Evolutionary conservation across 1,140 invertebrate species (phyloP), one percentile per base, ranked within the genome.

Genomic region (Anastrepha obliqua): DNA sequence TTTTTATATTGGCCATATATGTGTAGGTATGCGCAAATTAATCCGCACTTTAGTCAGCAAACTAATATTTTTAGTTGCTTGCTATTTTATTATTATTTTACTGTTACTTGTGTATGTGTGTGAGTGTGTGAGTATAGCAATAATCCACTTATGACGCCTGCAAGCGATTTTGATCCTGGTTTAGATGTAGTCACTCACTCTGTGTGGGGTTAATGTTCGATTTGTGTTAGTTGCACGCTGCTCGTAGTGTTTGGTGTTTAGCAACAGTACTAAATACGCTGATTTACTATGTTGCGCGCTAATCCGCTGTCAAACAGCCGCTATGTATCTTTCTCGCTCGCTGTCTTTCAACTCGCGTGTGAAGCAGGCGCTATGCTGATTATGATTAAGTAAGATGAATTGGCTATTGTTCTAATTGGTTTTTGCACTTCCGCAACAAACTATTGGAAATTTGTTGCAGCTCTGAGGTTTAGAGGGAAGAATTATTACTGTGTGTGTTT

Each of bases 1-100:
- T 29, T 81, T 81, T 81, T 81, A n/a, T 81, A 81, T 81, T 81
- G 74, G 74, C 74, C 74, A 81, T 81, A 81, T 81, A 81, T 81
- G 60, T 62, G 60, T 62, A 62, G 4, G 60, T 62, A 62, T n/a
- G 51, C 15, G 42, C 29, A 42, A 70, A 17, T 78, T 3, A 47
- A 81, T 20, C 17, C 3, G 47, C 47, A 3, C 39, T 70, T 74
- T 81, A 20, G 17, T 13, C 47, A 15, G 15, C 55, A 3, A 55
- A 55, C 8, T 62, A 13, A 78, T n/a, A 70, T 20, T 70, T 70
- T 39, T 15, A 44, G 13, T n/a, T 74, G 67, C 6, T 55, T 55
- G 51, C 11, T 55, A 55, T 11, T 55, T 55, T 55, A 8, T 11
- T 55, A 8, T 8, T 55, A 3, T 55, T 55, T 55, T 55, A 55